phyloP scores from a whole-genome alignment of 2,888 invertebrate genomes.

The Pheosia gnoma region DNA sequence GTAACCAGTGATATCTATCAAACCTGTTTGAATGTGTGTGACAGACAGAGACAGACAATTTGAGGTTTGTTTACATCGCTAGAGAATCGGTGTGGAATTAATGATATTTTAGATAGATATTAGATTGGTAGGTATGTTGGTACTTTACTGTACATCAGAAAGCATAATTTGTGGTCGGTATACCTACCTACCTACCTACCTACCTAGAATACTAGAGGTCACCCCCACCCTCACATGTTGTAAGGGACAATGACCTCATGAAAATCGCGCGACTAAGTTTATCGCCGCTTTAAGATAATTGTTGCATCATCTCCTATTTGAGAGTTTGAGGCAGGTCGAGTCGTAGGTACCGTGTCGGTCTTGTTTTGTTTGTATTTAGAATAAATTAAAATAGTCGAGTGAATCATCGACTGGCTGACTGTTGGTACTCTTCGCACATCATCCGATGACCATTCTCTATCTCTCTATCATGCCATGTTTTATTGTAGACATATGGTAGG shows the following conservation, averaged over 20 bases:
- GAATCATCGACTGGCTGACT: conserved; percentile 55
- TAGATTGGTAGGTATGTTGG: too few species aligned
- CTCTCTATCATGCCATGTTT: conserved; percentile 10
- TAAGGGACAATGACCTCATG: conserved; percentile 3
- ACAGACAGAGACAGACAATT: too few species aligned
- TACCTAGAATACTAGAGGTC: too few species aligned
- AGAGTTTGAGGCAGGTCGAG: conserved; percentile 28
- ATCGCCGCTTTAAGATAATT: conserved; percentile 14
- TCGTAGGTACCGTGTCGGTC: conserved; percentile 43
- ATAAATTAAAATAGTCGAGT: conserved; percentile 72
- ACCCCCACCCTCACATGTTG: not conserved
- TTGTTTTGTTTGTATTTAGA: conserved; percentile 65
- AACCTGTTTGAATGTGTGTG: too few species aligned
- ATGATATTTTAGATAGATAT: too few species aligned
- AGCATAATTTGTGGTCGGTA: too few species aligned
- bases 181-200: too few species aligned
- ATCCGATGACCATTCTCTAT: conserved; percentile 8
- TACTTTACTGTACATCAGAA: too few species aligned
- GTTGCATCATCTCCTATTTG: conserved; percentile 36
- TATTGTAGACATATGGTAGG: too few species aligned
- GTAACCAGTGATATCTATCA: too few species aligned
- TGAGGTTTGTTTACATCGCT: too few species aligned
- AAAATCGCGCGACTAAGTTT: not conserved
- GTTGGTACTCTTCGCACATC: conserved; percentile 22
- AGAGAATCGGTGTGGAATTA: too few species aligned